Evolutionary conservation across 2,888 invertebrate genomes (phyloP).

Genomic region (Agonopterix subpropinquella): DNA sequence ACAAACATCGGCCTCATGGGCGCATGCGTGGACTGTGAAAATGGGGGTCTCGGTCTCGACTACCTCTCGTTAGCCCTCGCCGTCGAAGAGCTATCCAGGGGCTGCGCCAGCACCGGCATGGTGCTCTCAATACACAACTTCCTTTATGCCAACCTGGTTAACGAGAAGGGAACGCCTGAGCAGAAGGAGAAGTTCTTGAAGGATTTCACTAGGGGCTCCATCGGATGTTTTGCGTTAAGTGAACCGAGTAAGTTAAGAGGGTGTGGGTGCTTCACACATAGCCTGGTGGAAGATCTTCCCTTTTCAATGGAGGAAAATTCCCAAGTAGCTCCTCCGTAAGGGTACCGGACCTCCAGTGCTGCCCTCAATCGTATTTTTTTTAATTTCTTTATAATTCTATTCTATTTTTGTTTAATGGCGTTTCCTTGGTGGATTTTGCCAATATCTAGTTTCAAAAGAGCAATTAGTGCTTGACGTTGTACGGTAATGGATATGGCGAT

Average conservation of each 20-base stretch:
- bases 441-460: too few relatives aligned
- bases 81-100: conserved; percentile 85
- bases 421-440: too few relatives aligned
- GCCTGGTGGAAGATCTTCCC: too few relatives aligned
- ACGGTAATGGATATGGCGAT: too few relatives aligned
- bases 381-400: too few relatives aligned
- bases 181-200: conserved; percentile 80
- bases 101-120: conserved; percentile 86
- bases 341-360: too few relatives aligned
- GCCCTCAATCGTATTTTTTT: too few relatives aligned
- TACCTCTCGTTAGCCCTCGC: conserved; percentile 82
- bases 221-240: conserved; percentile 88
- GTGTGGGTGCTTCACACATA: too few relatives aligned
- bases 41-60: conserved; percentile 83
- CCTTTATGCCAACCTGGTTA: conserved; percentile 81
- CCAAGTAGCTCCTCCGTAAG: too few relatives aligned
- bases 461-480: too few relatives aligned
- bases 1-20: conserved; percentile 83
- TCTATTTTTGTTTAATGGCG: too few relatives aligned
- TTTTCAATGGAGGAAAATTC: too few relatives aligned
- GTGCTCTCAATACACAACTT: conserved; percentile 87
- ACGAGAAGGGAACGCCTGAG: conserved; percentile 77
- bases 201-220: conserved; percentile 76
- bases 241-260: conserved; percentile 80
- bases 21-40: conserved; percentile 76